Percentiles rank a stretch among this genome's conserved stretches.
Evolutionary conservation across 30 jellyfish, hydroid and myxozoan genomes (phyloP).

Genomic region (Aurelia aurita): DNA sequence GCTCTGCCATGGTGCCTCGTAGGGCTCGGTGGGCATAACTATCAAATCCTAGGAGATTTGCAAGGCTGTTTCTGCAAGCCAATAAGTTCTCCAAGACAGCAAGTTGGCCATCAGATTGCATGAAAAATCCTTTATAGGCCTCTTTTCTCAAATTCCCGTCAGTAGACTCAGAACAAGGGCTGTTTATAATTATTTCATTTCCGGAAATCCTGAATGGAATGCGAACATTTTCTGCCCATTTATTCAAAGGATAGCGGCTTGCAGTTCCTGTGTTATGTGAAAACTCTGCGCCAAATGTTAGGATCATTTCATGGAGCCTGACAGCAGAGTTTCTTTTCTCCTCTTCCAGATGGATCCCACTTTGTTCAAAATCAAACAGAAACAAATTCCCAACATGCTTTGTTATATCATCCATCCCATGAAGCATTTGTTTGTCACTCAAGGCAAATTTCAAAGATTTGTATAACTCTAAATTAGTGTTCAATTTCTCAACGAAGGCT

Average conservation of each 20-base stretch:
- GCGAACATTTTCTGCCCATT: slow-evolving; percentile 79
- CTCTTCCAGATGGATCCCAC: slow-evolving; percentile 92
- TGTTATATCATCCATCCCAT: slow-evolving; percentile 76
- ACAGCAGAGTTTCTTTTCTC: slow-evolving; percentile 69
- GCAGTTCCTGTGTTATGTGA: slow-evolving; percentile 61
- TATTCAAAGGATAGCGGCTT: slow-evolving; percentile 50
- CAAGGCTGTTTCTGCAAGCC: slow-evolving; percentile 70
- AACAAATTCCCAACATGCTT: slow-evolving; percentile 81
- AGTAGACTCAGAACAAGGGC: slow-evolving; percentile 70
- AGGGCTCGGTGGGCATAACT: slow-evolving; percentile 79
- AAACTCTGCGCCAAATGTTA: slow-evolving; percentile 83
- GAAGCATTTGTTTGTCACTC: slow-evolving; percentile 22
- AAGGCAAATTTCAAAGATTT: slow-evolving; percentile 76
- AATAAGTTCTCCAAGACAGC: slow-evolving; percentile 66
- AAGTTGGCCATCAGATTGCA: slow-evolving; percentile 65
- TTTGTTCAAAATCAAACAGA: slow-evolving; percentile 94
- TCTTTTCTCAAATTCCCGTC: slow-evolving; percentile 64
- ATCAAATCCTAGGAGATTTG: slow-evolving; percentile 86
- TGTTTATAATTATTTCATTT: slow-evolving; percentile 45
- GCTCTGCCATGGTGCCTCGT: slow-evolving; percentile 89
- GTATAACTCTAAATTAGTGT: slow-evolving; percentile 75
- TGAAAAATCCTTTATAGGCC: slow-evolving; percentile 76
- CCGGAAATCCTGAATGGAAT: slow-evolving; percentile 67
- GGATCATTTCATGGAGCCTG: slow-evolving; percentile 74
- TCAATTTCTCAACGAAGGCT: slow-evolving; percentile 84